Evolutionary conservation across 2,888 invertebrate species (phyloP).

Genomic region (Pachymerium ferrugineum): DNA sequence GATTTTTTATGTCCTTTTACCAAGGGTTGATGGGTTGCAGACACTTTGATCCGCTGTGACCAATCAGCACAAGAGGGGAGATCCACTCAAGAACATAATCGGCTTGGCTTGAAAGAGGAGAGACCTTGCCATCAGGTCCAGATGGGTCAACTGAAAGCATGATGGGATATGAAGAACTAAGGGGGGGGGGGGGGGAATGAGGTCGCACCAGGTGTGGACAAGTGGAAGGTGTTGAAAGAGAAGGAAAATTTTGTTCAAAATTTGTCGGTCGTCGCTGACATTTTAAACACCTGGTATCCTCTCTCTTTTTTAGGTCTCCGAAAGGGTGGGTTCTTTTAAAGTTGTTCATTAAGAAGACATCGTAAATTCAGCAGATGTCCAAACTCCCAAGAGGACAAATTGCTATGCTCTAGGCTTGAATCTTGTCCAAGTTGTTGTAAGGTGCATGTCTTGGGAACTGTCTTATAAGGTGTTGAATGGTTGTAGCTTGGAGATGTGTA

Average conservation of each 20-base stretch:
- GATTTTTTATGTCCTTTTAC: background rate
- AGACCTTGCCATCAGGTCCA: slow-evolving; percentile 12
- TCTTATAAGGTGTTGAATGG: background rate
- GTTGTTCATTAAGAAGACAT: slow-evolving; percentile 6
- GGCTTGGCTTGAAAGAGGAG: slow-evolving; percentile 13
- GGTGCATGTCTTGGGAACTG: background rate
- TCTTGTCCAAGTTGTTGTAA: slow-evolving; percentile 2
- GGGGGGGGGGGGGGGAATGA: background rate
- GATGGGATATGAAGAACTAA: no score
- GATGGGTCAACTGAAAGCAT: slow-evolving; percentile 1
- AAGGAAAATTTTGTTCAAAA: background rate
- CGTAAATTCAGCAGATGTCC: background rate
- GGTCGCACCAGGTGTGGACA: background rate
- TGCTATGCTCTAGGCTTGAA: background rate
- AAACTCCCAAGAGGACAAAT: slow-evolving; percentile 8
- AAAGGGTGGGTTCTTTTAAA: background rate
- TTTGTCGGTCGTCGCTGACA: background rate
- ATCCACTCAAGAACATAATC: slow-evolving; percentile 19
- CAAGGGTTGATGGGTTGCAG: slow-evolving; percentile 1
- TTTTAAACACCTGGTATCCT: background rate
- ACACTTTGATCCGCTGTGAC: slow-evolving; percentile 17
- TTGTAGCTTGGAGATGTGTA: background rate
- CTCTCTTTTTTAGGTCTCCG: background rate
- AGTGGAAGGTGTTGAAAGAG: background rate
- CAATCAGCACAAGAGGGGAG: slow-evolving; percentile 12